Base-by-base conservation (phyloP, 1,140 invertebrate species). In the Agraylea sexmaculata region DNA sequence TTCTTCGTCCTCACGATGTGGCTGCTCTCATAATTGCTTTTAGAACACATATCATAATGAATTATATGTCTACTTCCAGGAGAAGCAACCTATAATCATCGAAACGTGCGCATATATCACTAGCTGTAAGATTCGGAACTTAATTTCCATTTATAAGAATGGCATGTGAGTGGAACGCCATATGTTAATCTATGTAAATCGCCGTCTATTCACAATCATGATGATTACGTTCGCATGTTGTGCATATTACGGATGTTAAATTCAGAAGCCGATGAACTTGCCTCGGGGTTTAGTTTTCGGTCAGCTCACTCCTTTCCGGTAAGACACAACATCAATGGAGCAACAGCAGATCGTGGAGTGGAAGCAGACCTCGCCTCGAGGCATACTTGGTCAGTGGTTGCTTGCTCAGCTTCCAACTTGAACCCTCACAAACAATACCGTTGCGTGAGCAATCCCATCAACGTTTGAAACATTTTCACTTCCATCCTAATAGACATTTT, bases 11-110 rank as follows among this genome's bases (percentile, higher is more conserved):
- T n/a, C n/a, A n/a, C n/a, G n/a, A n/a, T n/a, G n/a, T n/a, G n/a
- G 42, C 45, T 45, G 45, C 39, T 41, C 25, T 42, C 43, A 45
- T 49, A 49, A 49, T 49, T 49, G 47, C 36, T 45, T 49, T 45
- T 45, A 40, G 43, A 37, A 33, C 22, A 19, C 37, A 32, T n/a
- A n/a, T n/a, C n/a, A n/a, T 48, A 42, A 42, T 49, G 47, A 45
- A 49, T 49, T 29, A 45, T 40, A n/a, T n/a, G n/a, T n/a, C n/a
- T n/a, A n/a, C 47, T 42, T 38, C 21, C 35, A 20, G 15, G 12
- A 25, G 15, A 29, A 17, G 37, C 18, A 42, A 45, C 46, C 46
- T 28, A 42, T 44, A 48, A 44, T 48, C 42, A 48, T 48, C 36
- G 30, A 21, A 39, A 45, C 42, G n/a, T n/a, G n/a, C n/a, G n/a